Conservation (phyloP, 2,888 invertebrate species). For the Lymantria monacha region DNA sequence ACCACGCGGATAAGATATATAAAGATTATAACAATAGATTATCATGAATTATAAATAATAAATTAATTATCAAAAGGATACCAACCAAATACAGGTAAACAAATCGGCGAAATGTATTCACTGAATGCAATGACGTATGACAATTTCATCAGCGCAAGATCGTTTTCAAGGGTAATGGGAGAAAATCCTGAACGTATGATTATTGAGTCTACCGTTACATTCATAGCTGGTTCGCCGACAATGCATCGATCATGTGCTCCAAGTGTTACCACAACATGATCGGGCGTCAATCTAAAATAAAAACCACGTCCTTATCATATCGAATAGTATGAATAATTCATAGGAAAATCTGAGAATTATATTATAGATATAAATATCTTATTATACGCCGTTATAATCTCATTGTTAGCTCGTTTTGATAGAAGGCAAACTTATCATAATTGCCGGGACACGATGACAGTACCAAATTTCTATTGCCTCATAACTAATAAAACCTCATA, state of each 20-base stretch:
- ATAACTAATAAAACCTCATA: no score
- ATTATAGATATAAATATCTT: no score
- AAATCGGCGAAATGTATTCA: conserved; percentile 79
- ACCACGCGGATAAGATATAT: no score
- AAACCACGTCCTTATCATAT: not conserved
- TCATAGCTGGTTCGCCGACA: conserved; percentile 69
- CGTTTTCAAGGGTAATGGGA: conserved; percentile 73
- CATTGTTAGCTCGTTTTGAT: no score
- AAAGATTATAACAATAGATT: no score
- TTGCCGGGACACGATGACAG: no score
- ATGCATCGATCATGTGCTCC: conserved; percentile 80
- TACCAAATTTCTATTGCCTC: no score
- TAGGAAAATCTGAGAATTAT: no score
- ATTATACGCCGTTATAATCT: no score
- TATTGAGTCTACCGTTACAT: conserved; percentile 74
- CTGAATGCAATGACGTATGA: conserved; percentile 75
- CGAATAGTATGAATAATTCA: no score
- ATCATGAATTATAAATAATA: no score
- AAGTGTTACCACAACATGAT: conserved; percentile 74
- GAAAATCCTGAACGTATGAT: conserved; percentile 80
- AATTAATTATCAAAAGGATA: conserved; percentile 1
- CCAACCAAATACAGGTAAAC: conserved; percentile 77
- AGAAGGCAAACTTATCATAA: no score
- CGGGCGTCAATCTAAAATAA: conserved; percentile 37
- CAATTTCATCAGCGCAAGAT: conserved; percentile 82